These are phyloP conservation scores for Dinomys branickii DNA, from an alignment of 2,113 vertebrate genomes.

Conservation along the genomic window DNA sequence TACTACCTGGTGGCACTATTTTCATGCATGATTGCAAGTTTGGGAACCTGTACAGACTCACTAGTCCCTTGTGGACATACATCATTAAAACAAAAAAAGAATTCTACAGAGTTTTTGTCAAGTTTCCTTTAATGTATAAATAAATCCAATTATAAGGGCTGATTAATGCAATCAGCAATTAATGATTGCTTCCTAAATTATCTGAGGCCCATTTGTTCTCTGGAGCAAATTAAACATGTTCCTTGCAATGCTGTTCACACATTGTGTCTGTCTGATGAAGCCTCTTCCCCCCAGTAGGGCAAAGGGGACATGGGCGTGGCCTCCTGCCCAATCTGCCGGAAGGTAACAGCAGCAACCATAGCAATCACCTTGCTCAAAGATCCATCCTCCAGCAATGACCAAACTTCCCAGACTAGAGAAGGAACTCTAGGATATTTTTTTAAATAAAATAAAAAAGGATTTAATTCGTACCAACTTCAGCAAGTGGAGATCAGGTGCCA, in stretches of 20 bases:
- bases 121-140: conserved; percentile 12
- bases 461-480: not conserved
- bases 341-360: not conserved
- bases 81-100: not conserved
- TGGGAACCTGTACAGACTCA: not conserved
- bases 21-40: not conserved
- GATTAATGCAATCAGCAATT: no score
- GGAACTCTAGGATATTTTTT: not conserved
- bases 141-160: not conserved
- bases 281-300: not conserved
- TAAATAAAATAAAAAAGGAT: not conserved
- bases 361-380: not conserved
- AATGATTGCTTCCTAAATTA: not conserved
- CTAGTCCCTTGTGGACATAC: not conserved
- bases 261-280: conserved; percentile 1
- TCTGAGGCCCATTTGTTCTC: conserved; percentile 37
- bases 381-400: not conserved
- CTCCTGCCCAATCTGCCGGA: not conserved
- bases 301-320: not conserved
- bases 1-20: not conserved
- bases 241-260: not conserved
- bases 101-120: conserved; percentile 7
- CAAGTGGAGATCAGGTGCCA: not conserved
- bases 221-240: conserved; percentile 19
- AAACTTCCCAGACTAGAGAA: not conserved